Base-by-base conservation (phyloP, 2,113 vertebrate species). In the Fulmarus glacialis region DNA sequence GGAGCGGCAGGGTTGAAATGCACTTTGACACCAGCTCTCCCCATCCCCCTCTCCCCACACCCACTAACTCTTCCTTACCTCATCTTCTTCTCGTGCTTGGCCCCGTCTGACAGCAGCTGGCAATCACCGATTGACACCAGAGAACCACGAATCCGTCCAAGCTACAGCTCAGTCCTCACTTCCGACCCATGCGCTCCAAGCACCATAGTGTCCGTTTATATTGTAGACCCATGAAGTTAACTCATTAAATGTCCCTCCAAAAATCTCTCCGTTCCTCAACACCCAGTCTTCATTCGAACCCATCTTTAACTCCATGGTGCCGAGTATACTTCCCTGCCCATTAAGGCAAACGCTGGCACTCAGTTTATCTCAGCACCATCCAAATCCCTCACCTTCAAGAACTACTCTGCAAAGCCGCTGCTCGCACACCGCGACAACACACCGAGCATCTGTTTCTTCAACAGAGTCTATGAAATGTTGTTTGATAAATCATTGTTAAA, bases 241-340 rank as follows among this genome's bases (percentile, higher is more conserved):
- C 63, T 64, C 38, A 3, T 55, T 86, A 30, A 26, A 13, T 2
- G 16, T 13, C 48, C 75, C 15, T 90, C 59, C 24, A 68, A 93
- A 84, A 78, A 47, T 5, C 6, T 66, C 53, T 42, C 22, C 11
- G 0, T 56, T 87, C 52, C 50, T 79, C 50, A 79, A 36, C 23
- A 47, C n/a, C 7, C 21, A 23, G 3, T 14, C 26, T 38, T 75
- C 47, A 38, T 48, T 48, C 40, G 67, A 81, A 34, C 10, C 14
- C 24, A 30, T 12, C 82, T 58, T 81, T 32, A 45, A 9, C 23
- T 48, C 55, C 52, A 32, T 1, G 27, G 7, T 10, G 16, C 9
- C 4, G 0, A 11, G 2, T 11, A 14, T 15, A 12, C 8, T 81
- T 36, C 47, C n/a, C 20, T 68, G 20, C 3, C 9, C 3, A 4